Base-by-base conservation (phyloP, 2,113 vertebrate species). In the Neotoma lepida region DNA sequence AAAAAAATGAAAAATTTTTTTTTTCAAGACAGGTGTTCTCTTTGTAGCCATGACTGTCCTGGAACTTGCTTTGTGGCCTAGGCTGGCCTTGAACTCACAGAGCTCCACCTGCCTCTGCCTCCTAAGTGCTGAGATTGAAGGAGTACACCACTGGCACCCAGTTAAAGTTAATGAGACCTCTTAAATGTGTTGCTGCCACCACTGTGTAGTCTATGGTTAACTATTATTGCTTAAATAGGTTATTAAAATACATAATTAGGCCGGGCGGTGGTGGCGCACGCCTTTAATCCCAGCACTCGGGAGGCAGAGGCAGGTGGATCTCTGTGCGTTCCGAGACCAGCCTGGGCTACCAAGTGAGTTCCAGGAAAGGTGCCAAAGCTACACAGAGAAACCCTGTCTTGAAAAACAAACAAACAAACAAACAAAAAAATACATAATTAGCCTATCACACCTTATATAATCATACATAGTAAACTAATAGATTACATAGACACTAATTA, bases 391-490 rank as follows among this genome's bases (percentile, higher is more conserved):
- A n/a, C n/a, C n/a, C n/a, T n/a, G n/a, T n/a, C n/a, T n/a, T n/a
- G n/a, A n/a, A n/a, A n/a, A n/a, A n/a, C n/a, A n/a, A n/a, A n/a
- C n/a, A n/a, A n/a, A n/a, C n/a, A n/a, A n/a, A n/a, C n/a, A n/a
- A n/a, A n/a, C n/a, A n/a, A n/a, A n/a, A 86, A 97, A 95, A 92
- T 30, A 92, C 0, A 71, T 33, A 90, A 82, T 61, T 86, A 91
- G 33, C 54, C 61, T 77, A 66, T 73, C 73, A 68, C 17, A 66
- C 44, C 13, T 87, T 70, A 74, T 6, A 56, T 51, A 74, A 74
- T 41, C 80, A 85, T 6, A 86, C 18, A 74, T 7, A 86, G 73
- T 90, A 88, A 82, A 26, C 56, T 88, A 80, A 64, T 81, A 87
- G 68, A 44, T 81, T 77, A 74, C 18, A 39, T 6, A 22, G 81